Evolutionary conservation across 2,797 vertebrate genomes (phyloP), one percentile per base, ranked within the genome.

Genomic region (Bradypus variegatus): DNA sequence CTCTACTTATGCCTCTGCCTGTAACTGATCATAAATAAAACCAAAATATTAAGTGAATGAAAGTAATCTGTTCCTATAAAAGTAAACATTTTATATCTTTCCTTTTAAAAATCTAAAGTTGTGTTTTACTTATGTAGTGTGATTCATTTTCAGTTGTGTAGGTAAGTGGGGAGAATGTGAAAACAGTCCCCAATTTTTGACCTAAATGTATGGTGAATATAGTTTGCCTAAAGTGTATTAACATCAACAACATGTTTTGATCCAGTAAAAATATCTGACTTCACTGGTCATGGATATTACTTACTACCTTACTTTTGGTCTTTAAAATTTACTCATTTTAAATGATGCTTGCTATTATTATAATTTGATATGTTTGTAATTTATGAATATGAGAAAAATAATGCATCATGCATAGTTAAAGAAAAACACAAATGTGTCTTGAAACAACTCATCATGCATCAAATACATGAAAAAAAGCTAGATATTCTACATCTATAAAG

Each of bases 301-400:
- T 93, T 84, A 92, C 21, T 69, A 78, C 13, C 23, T 90, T 72
- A 73, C 3, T 86, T 84, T 69, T 31, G 62, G 55, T 93, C 41
- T 88, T 72, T 67, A 65, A 72, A 82, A 77, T 78, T 72, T 91
- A 86, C 19, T 82, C 85, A 69, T 67, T 86, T 86, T 76, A 83
- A 86, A 50, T 76, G 18, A 84, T 60, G 55, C 4, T 86, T 89
- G 83, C 33, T 90, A 65, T 38, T 82, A 62, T 72, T 90, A 72
- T 70, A 87, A 80, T 88, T 75, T 83, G 27, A 84, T 15, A 31
- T 36, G 72, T n/a, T 53, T 53, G 88, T 4, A 73, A 65, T 90
- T 87, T 83, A 83, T 23, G 12, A 91, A 31, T 38, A 88, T 91
- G 64, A 93, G 41, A 38, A 90, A 94, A 95, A 81, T 53, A 85